Base-by-base conservation (phyloP, 2,113 vertebrate genomes). In the Nothoprocta perdicaria region DNA sequence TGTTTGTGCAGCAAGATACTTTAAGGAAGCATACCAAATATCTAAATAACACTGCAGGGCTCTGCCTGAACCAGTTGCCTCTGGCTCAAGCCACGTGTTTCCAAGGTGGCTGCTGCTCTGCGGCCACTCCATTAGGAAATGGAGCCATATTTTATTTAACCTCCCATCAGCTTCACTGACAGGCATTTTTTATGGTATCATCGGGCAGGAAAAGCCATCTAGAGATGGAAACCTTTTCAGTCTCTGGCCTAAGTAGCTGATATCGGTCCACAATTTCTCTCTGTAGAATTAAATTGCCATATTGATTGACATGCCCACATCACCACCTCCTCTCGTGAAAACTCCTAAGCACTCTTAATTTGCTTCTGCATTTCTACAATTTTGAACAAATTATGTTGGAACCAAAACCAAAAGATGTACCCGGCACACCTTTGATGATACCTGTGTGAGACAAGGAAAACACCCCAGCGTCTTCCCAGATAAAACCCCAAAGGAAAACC, bases 1-100 rank as follows among this genome's bases (percentile, higher is more conserved):
- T 2, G n/a, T 73, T 15, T 57, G 43, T 55, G 35, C 23, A 52
- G 45, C 18, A 31, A 10, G 1, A 38, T 12, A 12, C 3, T 35
- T 92, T 17, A 45, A 0, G 29, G 3, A 8, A 58, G 55, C 23
- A 1, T 7, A 73, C 31, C 74, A 46, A 88, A 33, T 4, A 67
- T 2, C n/a, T 38, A 38, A 66, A 81, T 72, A 90, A 57, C 82
- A 43, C 40, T 85, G 35, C 82, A 87, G 60, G 61, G 88, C 85
- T 79, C 58, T 2, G 0, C 1, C 53, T 10, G 53, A 57, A 29
- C 29, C 27, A 6, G 53, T 31, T 57, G 14, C 53, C 53, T 17
- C 53, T 17, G 15, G 53, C 27, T 31, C 29, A 2, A 45, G 89
- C 71, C 77, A 38, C 48, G 21, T 43, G 61, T 89, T 87, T 82